phyloP scores from a whole-genome alignment of 2,888 invertebrate species.

The Cheilosia soror region DNA sequence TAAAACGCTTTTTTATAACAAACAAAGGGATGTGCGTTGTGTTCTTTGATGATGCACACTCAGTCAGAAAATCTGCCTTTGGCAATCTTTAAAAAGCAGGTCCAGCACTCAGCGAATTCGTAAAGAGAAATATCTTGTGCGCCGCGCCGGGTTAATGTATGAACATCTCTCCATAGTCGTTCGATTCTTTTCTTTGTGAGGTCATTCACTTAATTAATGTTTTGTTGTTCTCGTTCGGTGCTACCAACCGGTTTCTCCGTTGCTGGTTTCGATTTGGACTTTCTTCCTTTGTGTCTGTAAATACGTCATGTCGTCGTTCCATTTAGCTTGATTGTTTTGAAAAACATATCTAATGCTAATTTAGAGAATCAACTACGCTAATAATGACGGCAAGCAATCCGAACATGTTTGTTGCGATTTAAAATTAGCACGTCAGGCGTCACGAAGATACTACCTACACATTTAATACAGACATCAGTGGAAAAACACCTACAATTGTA shows the following conservation, averaged over 20 bases:
- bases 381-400: conserved; percentile 4
- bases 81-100: background rate
- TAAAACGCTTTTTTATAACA: conserved; percentile 62
- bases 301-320: background rate
- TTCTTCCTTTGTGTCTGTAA: conserved; percentile 2
- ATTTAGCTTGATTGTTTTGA: background rate
- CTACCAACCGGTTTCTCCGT: conserved; percentile 27
- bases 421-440: background rate
- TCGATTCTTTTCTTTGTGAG: conserved; percentile 23
- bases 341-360: background rate
- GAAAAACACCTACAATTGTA: too few species aligned
- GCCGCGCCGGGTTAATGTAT: conserved; percentile 1
- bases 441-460: background rate
- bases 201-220: conserved; percentile 54
- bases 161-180: background rate
- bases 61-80: background rate
- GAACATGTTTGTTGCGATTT: background rate
- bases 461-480: too few species aligned
- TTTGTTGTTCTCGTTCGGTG: background rate
- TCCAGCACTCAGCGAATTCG: background rate
- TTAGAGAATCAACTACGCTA: background rate
- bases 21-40: conserved; percentile 41
- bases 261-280: conserved; percentile 7
- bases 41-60: background rate
- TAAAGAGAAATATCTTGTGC: background rate